Base-by-base conservation (phyloP, 2,888 invertebrate species). In the Craniophora ligustri region DNA sequence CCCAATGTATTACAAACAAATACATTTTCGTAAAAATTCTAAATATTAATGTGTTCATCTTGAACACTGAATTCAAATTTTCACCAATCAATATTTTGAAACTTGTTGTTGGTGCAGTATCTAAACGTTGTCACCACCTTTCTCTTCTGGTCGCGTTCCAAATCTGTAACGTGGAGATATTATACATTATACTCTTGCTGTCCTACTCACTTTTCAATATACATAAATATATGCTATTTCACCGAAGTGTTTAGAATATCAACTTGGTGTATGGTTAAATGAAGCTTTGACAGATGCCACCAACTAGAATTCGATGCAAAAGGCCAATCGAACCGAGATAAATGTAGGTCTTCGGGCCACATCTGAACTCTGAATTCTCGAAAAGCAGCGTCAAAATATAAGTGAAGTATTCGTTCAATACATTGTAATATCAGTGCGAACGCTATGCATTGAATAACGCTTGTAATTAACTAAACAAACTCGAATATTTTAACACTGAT, bases 281-380 rank as follows among this genome's bases (percentile, higher is more conserved):
- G 42, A 44, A 6, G n/a, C 32, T 75, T 73, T 84, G 85, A 85
- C 84, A 83, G 70, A 55, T 79, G 78, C 78, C 76, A 72, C 79
- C 79, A 80, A 77, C 84, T 77, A 53, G 81, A 84, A 73, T 78
- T 75, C 70, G 42, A 55, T 62, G 74, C 73, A 67, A 81, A 77
- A 75, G 72, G 73, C 75, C 74, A 39, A 78, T 76, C 81, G 82
- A 85, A 87, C 82, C 78, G 80, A 82, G 85, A 81, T 90, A 87
- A 90, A 92, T 91, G 91, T 92, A 92, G 91, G 81, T 81, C 86
- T 86, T 82, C 84, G 86, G 87, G 80, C 85, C 80, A 75, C 84
- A 86, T 78, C 81, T 76, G 75, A 76, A 77, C 54, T 79, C 76
- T 72, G 77, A 79, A 78, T 64, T 81, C 75, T 73, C 78, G 68